phyloP scores from a whole-genome alignment of 2,797 vertebrate genomes.

The Mus minutoides region DNA sequence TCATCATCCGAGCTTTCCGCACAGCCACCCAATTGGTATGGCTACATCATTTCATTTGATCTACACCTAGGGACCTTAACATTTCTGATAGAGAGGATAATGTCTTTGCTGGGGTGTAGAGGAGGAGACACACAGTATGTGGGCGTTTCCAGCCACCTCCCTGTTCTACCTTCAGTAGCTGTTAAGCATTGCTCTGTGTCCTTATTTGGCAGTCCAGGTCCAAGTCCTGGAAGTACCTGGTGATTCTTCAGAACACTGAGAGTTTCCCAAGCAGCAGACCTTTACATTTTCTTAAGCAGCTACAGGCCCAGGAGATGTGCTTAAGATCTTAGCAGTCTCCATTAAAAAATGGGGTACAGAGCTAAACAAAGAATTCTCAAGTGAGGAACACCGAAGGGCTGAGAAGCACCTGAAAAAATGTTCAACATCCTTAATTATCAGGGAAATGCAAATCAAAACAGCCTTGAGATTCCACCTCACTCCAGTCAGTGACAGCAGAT shows the following conservation, averaged over 20 bases:
- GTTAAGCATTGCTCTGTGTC: background rate
- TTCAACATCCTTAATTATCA: no score
- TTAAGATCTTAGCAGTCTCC: constrained; percentile 16
- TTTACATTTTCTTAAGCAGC: constrained; percentile 19
- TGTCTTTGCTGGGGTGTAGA: background rate
- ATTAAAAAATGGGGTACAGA: no score
- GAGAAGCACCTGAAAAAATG: no score
- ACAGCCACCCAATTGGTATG: constrained; percentile 93
- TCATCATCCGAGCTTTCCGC: constrained; percentile 98
- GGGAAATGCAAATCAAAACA: no score
- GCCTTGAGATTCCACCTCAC: no score
- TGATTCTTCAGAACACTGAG: background rate
- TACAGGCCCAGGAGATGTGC: background rate
- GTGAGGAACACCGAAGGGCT: no score
- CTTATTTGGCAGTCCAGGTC: constrained; percentile 10
- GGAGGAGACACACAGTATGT: background rate
- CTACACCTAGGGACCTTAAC: background rate
- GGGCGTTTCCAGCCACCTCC: background rate
- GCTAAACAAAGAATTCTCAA: no score
- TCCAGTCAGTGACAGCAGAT: no score
- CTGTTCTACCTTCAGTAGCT: background rate
- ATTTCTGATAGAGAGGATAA: background rate
- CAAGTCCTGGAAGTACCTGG: background rate
- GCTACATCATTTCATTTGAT: accelerated
- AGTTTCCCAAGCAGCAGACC: background rate